phyloP scores from a whole-genome alignment of 2,113 vertebrate species.

The Tympanuchus pallidicinctus region DNA sequence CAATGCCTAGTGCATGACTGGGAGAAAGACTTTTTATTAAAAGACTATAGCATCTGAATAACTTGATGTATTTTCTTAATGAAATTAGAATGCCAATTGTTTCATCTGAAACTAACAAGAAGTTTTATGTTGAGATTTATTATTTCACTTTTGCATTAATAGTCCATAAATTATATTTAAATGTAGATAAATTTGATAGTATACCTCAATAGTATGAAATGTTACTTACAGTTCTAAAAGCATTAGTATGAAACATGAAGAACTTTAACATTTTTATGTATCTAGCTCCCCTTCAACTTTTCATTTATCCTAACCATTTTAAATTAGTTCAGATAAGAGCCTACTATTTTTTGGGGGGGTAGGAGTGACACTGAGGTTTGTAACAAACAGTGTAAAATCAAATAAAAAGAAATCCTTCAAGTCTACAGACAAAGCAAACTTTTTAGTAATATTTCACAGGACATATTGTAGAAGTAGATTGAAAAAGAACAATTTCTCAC shows the following conservation, averaged over 20 bases:
- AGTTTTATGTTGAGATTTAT: background rate
- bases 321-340: background rate
- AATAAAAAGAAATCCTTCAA: background rate
- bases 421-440: background rate
- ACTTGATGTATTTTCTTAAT: background rate
- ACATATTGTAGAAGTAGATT: background rate
- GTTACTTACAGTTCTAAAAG: background rate
- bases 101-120: background rate
- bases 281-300: background rate
- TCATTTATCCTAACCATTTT: background rate
- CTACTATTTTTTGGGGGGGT: background rate
- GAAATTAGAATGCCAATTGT: slow-evolving; percentile 1
- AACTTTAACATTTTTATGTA: background rate
- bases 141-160: background rate
- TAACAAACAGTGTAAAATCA: background rate
- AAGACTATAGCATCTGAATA: background rate
- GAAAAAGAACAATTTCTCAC: background rate
- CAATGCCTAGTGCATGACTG: background rate
- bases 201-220: background rate
- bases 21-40: background rate
- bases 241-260: background rate
- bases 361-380: background rate
- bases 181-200: background rate
- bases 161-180: background rate
- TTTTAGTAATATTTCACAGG: background rate